Percentiles rank a stretch among this genome's conserved stretches.
These are phyloP conservation scores for Oscheius sp. DNA, from an alignment of 2,888 invertebrate genomes.

Conservation along the genomic window DNA sequence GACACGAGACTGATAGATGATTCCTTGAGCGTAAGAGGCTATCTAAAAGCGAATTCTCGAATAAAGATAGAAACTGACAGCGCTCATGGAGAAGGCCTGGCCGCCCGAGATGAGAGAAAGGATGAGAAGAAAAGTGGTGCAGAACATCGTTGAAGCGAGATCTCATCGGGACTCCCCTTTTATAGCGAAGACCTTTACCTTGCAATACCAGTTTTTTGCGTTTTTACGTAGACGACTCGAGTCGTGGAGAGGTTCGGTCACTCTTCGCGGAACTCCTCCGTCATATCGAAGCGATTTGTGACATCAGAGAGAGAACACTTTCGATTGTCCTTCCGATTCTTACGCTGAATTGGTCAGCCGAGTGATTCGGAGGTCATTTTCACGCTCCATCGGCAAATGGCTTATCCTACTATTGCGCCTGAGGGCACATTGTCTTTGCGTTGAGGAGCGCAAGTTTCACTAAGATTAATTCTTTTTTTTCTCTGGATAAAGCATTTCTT, in stretches of 20 bases:
- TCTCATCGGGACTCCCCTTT: no score
- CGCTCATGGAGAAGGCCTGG: background rate
- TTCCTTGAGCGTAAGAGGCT: conserved; percentile 2
- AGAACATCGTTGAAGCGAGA: no score
- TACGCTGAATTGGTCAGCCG: background rate
- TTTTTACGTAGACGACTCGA: no score
- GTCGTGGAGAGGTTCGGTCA: no score
- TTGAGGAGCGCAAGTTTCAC: no score
- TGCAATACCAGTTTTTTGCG: no score
- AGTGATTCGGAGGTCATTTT: conserved; percentile 9
- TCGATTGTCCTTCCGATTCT: background rate
- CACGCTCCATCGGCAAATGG: conserved; percentile 17
- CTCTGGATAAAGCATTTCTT: no score
- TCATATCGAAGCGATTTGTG: background rate
- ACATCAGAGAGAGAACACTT: background rate
- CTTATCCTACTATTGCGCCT: conserved; percentile 20
- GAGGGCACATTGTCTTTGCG: no score
- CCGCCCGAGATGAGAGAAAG: no score
- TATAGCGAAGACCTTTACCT: no score
- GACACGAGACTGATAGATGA: background rate
- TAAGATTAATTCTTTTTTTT: no score
- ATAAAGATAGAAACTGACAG: background rate
- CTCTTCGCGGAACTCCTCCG: background rate
- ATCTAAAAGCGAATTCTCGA: background rate
- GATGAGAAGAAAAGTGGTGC: no score